Conservation (phyloP, 2,113 vertebrate species). For the Semnornis frantzii region DNA sequence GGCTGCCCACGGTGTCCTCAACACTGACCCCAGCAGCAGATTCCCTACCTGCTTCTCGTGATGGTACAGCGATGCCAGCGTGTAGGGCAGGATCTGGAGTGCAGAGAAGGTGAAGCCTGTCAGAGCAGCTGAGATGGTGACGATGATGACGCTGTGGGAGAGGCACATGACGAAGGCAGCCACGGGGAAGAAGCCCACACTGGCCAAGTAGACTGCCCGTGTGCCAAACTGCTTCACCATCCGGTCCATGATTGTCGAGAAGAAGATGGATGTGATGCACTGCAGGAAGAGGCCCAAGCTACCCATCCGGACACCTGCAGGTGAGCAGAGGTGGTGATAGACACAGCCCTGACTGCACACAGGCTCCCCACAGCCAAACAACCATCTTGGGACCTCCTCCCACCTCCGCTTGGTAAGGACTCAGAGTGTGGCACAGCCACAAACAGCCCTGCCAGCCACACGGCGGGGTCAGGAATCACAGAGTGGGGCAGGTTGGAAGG, state of each 20-base stretch:
- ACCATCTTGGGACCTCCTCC: neutral
- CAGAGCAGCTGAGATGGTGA: slow-evolving; percentile 80
- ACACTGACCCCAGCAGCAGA: accelerated
- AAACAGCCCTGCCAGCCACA: neutral
- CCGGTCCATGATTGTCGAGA: slow-evolving; percentile 84
- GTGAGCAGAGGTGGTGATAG: neutral
- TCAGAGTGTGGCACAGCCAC: neutral
- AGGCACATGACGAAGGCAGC: slow-evolving; percentile 81
- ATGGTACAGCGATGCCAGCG: slow-evolving; percentile 85
- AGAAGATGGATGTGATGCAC: slow-evolving; percentile 83
- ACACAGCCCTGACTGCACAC: neutral
- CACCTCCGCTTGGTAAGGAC: neutral
- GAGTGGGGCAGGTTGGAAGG: no score
- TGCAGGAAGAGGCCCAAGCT: slow-evolving; percentile 90
- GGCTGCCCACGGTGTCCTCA: neutral
- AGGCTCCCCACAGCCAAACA: neutral
- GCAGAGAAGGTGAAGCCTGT: slow-evolving; percentile 87
- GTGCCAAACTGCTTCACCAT: slow-evolving; percentile 82
- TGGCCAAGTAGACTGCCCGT: slow-evolving; percentile 80
- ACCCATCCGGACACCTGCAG: slow-evolving; percentile 85
- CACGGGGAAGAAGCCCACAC: slow-evolving; percentile 78
- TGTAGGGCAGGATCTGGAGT: slow-evolving; percentile 88
- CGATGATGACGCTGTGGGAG: slow-evolving; percentile 77
- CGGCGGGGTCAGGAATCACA: neutral
- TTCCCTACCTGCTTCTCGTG: slow-evolving; percentile 80